These are phyloP conservation scores for Intellagama lesueurii DNA, from an alignment of 2,797 vertebrate species.

Conservation along the genomic window DNA sequence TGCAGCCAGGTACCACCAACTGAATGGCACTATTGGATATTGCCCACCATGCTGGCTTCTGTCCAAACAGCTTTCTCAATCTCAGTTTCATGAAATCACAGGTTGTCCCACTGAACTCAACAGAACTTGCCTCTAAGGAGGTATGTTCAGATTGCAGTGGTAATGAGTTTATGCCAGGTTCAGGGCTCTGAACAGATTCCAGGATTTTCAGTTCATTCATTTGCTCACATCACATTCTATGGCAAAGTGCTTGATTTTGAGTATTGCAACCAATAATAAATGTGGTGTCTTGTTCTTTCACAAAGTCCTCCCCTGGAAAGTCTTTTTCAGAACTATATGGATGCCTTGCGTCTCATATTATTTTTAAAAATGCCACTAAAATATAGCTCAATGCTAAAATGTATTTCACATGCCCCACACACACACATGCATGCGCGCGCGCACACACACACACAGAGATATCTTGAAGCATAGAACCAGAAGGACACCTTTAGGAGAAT, in stretches of 20 bases:
- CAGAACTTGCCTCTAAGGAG: not conserved
- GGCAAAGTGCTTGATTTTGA: constrained; percentile 58
- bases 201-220: constrained; percentile 61
- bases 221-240: constrained; percentile 46
- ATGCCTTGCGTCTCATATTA: constrained; percentile 15
- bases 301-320: constrained; percentile 59
- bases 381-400: constrained; percentile 21
- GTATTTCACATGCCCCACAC: not conserved
- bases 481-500: constrained; percentile 37
- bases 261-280: constrained; percentile 67
- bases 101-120: not conserved
- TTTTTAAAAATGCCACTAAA: constrained; percentile 31
- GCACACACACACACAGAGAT: not conserved
- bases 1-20: not conserved
- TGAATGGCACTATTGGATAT: not conserved
- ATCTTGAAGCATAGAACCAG: constrained; percentile 43
- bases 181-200: constrained; percentile 20
- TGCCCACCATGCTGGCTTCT: accelerated
- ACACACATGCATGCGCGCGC: too few species aligned
- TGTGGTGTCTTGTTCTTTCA: constrained; percentile 46
- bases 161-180: constrained; percentile 42
- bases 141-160: not conserved
- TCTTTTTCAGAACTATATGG: constrained; percentile 52
- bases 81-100: not conserved
- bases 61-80: accelerated